phyloP scores from a whole-genome alignment of 2,888 invertebrate species.

The Xestoiulus laeticollis region DNA sequence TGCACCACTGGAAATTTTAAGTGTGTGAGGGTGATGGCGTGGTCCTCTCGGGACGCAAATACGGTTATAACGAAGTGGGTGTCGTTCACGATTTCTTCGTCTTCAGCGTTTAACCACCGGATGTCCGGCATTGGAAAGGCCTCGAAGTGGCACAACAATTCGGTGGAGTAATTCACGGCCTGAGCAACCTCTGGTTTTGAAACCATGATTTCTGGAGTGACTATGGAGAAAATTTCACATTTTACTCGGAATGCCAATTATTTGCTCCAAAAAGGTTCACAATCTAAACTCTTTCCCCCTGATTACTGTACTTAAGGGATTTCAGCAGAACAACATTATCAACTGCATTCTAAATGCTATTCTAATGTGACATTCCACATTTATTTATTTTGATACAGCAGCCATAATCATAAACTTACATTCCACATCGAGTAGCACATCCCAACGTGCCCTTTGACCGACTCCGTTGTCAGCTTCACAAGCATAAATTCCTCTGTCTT shows the following conservation, averaged over 20 bases:
- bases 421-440: slow-evolving; percentile 51
- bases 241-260: not conserved
- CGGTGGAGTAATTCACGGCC: slow-evolving; percentile 53
- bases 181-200: slow-evolving; percentile 46
- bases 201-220: slow-evolving; percentile 47
- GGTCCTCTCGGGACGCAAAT: not conserved
- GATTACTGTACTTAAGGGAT: too few species aligned
- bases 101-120: slow-evolving; percentile 56
- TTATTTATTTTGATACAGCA: not conserved
- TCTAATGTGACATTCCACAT: not conserved
- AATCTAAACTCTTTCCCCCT: too few species aligned
- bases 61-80: slow-evolving; percentile 52
- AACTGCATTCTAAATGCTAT: too few species aligned
- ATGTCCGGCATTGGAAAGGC: slow-evolving; percentile 56
- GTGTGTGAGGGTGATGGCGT: slow-evolving; percentile 45
- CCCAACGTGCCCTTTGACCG: slow-evolving; percentile 47
- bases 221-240: not conserved
- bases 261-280: too few species aligned
- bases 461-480: slow-evolving; percentile 54
- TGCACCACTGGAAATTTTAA: slow-evolving; percentile 45
- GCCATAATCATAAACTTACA: too few species aligned
- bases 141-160: slow-evolving; percentile 56
- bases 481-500: slow-evolving; percentile 52
- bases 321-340: too few species aligned
- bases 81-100: slow-evolving; percentile 52